Percentiles rank a stretch among this genome's conserved stretches.
phyloP scores from a whole-genome alignment of 2,797 vertebrate genomes.

The Carduelis carduelis region DNA sequence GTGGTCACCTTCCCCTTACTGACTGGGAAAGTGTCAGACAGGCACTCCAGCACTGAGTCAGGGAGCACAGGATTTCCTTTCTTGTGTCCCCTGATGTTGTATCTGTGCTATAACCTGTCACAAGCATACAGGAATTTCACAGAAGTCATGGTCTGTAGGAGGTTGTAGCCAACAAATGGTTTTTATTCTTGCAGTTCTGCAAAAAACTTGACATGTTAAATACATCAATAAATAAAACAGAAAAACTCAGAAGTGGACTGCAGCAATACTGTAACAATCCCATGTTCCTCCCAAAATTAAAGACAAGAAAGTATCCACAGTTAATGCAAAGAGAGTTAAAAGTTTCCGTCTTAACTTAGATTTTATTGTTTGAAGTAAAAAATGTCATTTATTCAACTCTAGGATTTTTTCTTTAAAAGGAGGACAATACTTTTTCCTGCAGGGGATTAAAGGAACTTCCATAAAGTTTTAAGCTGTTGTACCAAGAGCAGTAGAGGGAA shows the following conservation, averaged over 20 bases:
- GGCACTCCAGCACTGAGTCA: not conserved
- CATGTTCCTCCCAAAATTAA: not conserved
- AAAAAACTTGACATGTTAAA: not conserved
- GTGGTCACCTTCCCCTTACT: not conserved
- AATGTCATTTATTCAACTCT: not conserved
- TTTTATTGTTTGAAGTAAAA: not conserved
- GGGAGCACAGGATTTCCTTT: not conserved
- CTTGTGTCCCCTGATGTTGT: not conserved
- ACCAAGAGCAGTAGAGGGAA: not conserved
- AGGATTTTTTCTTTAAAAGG: not conserved
- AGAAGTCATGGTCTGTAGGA: not conserved
- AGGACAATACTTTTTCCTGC: not conserved
- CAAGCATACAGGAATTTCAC: not conserved
- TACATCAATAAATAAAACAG: not conserved
- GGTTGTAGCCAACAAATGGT: not conserved
- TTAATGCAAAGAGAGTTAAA: not conserved
- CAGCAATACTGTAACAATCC: not conserved
- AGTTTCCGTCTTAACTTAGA: not conserved
- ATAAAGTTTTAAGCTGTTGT: not conserved
- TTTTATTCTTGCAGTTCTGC: not conserved
- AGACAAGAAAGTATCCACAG: not conserved
- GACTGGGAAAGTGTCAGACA: not conserved
- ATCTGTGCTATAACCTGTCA: not conserved
- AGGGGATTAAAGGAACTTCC: not conserved
- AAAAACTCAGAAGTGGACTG: not conserved